Evolutionary conservation across 2,113 vertebrate species (phyloP).

Genomic region (Coryphaenoides rupestris): DNA sequence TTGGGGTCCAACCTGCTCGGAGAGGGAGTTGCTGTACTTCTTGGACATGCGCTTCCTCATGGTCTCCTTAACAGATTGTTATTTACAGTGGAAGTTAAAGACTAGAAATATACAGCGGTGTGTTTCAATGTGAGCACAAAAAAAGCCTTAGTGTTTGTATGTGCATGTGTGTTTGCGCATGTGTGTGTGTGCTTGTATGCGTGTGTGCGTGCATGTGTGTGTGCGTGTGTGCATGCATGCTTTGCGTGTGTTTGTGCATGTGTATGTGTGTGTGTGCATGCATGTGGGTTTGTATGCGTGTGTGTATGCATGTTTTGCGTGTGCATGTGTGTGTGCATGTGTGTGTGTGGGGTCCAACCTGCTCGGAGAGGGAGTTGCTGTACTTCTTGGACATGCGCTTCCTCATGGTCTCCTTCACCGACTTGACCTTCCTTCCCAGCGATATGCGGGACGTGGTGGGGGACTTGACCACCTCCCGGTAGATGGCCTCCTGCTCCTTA

Average conservation of each 20-base stretch:
- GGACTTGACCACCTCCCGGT: slow-evolving; percentile 93
- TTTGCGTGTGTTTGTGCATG: too few relatives aligned
- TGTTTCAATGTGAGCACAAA: too few relatives aligned
- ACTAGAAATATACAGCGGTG: too few relatives aligned
- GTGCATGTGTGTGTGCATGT: too few relatives aligned
- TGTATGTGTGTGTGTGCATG: too few relatives aligned
- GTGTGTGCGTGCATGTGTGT: too few relatives aligned
- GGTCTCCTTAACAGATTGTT: too few relatives aligned
- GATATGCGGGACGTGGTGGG: slow-evolving; percentile 92
- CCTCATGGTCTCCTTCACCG: slow-evolving; percentile 98
- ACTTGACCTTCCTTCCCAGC: slow-evolving; percentile 97
- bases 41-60: slow-evolving; percentile 99
- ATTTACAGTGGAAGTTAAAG: too few relatives aligned
- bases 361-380: slow-evolving; percentile 88
- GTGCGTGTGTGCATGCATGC: too few relatives aligned
- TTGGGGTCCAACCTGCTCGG: slow-evolving; percentile 83
- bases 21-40: slow-evolving; percentile 91
- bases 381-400: slow-evolving; percentile 99
- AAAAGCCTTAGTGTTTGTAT: too few relatives aligned
- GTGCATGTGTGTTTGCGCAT: too few relatives aligned
- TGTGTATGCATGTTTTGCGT: slow-evolving; percentile 1
- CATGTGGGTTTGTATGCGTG: slow-evolving; percentile 9
- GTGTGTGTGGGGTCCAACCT: slow-evolving; percentile 70
- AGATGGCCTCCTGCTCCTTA: slow-evolving; percentile 88
- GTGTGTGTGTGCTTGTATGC: too few relatives aligned